These are phyloP conservation scores for Chloropsis cyanopogon DNA, from an alignment of 2,113 vertebrate genomes.

Conservation along the genomic window DNA sequence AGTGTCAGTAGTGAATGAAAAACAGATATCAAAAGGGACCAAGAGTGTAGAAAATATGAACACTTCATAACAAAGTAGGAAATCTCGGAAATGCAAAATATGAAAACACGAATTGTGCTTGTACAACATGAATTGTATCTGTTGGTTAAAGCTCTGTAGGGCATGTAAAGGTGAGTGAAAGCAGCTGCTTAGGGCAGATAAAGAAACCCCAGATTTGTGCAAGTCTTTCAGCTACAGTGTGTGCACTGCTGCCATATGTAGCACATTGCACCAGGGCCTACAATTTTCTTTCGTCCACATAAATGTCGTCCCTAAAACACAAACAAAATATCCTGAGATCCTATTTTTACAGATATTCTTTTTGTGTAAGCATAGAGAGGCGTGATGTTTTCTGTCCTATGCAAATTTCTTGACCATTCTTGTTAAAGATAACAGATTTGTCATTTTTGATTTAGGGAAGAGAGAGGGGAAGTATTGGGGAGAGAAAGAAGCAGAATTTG, in stretches of 20 bases:
- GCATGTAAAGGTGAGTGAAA: background rate
- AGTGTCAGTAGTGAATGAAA: background rate
- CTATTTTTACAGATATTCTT: background rate
- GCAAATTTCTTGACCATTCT: background rate
- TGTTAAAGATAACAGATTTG: background rate
- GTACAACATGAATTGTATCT: background rate
- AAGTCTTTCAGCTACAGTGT: background rate
- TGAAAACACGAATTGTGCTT: accelerated
- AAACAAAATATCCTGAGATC: background rate
- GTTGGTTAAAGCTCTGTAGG: background rate
- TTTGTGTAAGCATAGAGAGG: background rate
- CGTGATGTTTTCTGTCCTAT: background rate
- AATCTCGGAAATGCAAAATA: background rate
- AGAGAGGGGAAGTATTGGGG: background rate
- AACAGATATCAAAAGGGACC: background rate
- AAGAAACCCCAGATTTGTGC: background rate
- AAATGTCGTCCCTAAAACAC: background rate
- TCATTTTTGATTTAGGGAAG: background rate
- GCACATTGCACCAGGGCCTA: background rate
- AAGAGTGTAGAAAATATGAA: background rate
- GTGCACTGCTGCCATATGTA: background rate
- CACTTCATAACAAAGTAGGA: background rate
- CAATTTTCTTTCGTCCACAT: background rate
- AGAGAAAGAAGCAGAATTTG: background rate
- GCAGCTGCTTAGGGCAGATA: background rate